A percentile compares a stretch with the other conserved stretches of the same genome.
Conservation (phyloP, 53 echinoderm and acorn worm genomes). For the Glandiceps talaboti region DNA sequence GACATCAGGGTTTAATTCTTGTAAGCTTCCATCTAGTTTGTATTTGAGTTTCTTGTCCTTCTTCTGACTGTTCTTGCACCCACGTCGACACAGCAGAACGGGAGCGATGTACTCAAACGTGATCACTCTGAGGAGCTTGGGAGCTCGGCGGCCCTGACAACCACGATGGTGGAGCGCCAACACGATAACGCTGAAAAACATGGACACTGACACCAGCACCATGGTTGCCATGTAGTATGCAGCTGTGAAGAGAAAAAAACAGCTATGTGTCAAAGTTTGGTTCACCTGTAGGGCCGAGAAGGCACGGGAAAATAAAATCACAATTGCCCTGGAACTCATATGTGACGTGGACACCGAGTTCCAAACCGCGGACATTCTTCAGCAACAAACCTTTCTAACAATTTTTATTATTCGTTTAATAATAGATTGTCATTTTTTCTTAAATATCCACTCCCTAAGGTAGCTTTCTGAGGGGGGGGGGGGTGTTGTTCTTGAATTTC, state of each 20-base stretch:
- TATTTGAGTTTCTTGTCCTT: not conserved
- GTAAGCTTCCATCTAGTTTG: slow-evolving; percentile 6
- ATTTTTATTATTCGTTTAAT: too few species aligned
- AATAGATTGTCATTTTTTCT: too few species aligned
- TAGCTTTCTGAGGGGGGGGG: too few species aligned
- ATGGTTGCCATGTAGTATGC: slow-evolving; percentile 78
- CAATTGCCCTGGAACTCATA: too few species aligned
- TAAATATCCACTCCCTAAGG: too few species aligned
- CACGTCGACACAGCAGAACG: slow-evolving; percentile 33
- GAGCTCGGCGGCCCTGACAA: slow-evolving; percentile 39
- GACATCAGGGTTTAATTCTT: slow-evolving; percentile 7
- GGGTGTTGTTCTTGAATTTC: too few species aligned
- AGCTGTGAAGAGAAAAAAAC: slow-evolving; percentile 41
- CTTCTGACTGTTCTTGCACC: slow-evolving; percentile 1
- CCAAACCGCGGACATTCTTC: too few species aligned
- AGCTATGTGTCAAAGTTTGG: too few species aligned
- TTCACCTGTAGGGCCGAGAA: too few species aligned
- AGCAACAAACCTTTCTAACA: too few species aligned
- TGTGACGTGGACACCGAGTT: too few species aligned
- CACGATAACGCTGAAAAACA: slow-evolving; percentile 53
- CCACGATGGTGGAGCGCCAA: slow-evolving; percentile 67
- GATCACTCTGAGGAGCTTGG: slow-evolving; percentile 45
- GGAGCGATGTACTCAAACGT: slow-evolving; percentile 53
- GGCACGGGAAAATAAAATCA: too few species aligned
- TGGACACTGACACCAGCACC: slow-evolving; percentile 65